A percentile compares a stretch with the other conserved stretches of the same genome.
Evolutionary conservation across 2,113 vertebrate genomes (phyloP).

Genomic region (Ammospiza nelsoni): DNA sequence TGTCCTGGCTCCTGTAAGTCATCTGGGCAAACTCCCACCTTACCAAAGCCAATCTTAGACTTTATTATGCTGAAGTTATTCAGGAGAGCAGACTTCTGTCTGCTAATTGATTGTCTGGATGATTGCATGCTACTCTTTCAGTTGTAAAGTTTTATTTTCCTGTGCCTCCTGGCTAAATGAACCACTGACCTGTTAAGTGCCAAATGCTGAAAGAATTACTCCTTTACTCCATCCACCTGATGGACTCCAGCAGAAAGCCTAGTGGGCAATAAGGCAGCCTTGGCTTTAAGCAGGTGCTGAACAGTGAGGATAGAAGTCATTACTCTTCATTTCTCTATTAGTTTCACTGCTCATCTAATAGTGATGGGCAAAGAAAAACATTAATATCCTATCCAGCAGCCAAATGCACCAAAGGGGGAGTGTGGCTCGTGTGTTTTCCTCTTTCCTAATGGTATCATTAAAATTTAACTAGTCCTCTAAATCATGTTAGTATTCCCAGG

Average conservation of each 20-base stretch:
- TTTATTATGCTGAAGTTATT: neutral
- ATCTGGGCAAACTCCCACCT: neutral
- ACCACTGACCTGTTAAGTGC: neutral
- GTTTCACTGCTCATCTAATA: neutral
- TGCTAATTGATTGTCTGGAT: neutral
- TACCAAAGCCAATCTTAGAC: neutral
- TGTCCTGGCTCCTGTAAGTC: neutral
- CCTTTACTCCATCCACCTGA: neutral
- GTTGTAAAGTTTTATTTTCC: slow-evolving; percentile 3
- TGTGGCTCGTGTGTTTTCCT: neutral
- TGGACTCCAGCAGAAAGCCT: neutral
- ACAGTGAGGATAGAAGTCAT: neutral
- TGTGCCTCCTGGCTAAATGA: neutral
- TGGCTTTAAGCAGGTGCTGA: neutral
- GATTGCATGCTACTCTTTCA: neutral
- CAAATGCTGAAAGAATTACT: slow-evolving; percentile 26
- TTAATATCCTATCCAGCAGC: neutral
- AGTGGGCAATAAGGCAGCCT: neutral
- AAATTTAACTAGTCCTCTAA: slow-evolving; percentile 66
- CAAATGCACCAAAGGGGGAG: neutral
- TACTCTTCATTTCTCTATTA: slow-evolving; percentile 2
- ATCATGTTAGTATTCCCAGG: slow-evolving; percentile 62
- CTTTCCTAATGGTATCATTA: slow-evolving; percentile 68
- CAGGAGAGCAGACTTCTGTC: neutral
- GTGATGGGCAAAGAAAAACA: slow-evolving; percentile 22